Percentiles rank a stretch among this genome's conserved stretches.
These are phyloP conservation scores for Liodrosophila aerea DNA, from an alignment of 2,888 invertebrate genomes.

Conservation along the genomic window DNA sequence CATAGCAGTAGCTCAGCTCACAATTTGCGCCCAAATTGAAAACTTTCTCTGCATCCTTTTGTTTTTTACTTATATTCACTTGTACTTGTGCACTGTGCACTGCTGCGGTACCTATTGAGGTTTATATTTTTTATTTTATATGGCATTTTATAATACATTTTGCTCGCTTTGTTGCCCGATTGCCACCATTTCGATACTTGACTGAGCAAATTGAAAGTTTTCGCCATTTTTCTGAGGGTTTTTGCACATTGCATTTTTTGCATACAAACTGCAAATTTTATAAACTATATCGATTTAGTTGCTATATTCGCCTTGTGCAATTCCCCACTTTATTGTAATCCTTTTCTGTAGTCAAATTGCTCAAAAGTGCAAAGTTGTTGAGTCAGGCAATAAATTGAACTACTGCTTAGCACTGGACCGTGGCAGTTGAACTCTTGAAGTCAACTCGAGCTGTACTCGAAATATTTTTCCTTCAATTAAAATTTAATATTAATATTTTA, in stretches of 20 bases:
- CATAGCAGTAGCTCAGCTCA: too few species aligned
- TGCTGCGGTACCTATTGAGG: conserved; percentile 37
- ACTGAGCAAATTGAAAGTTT: conserved; percentile 65
- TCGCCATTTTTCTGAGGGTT: conserved; percentile 46
- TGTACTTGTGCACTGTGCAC: conserved; percentile 11
- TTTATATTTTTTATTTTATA: conserved; percentile 37
- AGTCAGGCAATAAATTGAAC: conserved; percentile 44
- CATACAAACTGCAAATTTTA: conserved; percentile 30
- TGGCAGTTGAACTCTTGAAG: conserved; percentile 34
- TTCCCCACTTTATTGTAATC: conserved; percentile 22
- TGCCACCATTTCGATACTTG: conserved; percentile 60
- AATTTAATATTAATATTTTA: too few species aligned
- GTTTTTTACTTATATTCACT: conserved; percentile 16
- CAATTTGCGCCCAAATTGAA: conserved; percentile 67
- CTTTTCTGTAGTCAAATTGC: conserved; percentile 48
- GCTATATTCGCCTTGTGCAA: conserved; percentile 4
- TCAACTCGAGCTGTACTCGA: conserved; percentile 1
- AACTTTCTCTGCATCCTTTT: conserved; percentile 50
- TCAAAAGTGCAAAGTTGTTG: conserved; percentile 59
- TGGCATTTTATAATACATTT: conserved; percentile 36
- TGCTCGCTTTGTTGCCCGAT: conserved; percentile 37
- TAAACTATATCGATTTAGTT: conserved; percentile 50
- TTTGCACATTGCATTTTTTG: conserved; percentile 34
- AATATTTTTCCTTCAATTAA: too few species aligned
- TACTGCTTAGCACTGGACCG: neutral